Percentiles rank a stretch among this genome's conserved stretches.
phyloP scores from a whole-genome alignment of 2,888 invertebrate genomes.

The Neoaliturus tenellus region DNA sequence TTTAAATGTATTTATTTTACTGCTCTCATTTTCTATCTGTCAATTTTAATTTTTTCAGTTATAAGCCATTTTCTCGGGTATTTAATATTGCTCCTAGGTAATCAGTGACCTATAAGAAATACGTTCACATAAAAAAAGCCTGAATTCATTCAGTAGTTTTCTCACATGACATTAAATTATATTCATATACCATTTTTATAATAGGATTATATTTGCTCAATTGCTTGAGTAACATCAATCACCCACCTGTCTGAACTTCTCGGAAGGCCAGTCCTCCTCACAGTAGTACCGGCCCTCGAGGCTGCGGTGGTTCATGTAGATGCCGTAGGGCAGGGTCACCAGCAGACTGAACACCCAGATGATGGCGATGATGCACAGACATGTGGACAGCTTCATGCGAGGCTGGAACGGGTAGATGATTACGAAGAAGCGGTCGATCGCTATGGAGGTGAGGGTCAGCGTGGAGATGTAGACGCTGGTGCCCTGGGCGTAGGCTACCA shows the following conservation, averaged over 20 bases:
- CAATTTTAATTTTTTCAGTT: no score
- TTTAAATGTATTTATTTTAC: no score
- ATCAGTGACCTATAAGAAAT: no score
- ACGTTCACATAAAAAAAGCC: no score
- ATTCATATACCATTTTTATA: no score
- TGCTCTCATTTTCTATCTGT: no score
- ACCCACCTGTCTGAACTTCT: conserved; percentile 83
- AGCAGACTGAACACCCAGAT: conserved; percentile 95
- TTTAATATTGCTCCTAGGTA: no score
- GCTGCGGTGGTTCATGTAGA: conserved; percentile 82
- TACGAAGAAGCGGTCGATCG: conserved; percentile 97
- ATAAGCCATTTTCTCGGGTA: no score
- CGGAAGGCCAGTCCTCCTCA: conserved; percentile 94
- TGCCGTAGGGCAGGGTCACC: conserved; percentile 93
- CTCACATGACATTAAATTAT: no score
- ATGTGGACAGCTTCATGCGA: conserved; percentile 92
- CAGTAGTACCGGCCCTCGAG: conserved; percentile 78
- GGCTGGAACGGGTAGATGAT: conserved; percentile 97
- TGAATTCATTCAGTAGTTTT: no score
- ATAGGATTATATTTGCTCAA: no score
- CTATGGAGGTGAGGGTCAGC: conserved; percentile 96
- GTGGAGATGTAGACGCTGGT: conserved; percentile 99
- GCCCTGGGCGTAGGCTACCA: conserved; percentile 95
- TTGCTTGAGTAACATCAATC: no score
- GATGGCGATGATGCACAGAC: conserved; percentile 88